Conservation (phyloP, 1,140 invertebrate species). For the Papilio polytes region DNA sequence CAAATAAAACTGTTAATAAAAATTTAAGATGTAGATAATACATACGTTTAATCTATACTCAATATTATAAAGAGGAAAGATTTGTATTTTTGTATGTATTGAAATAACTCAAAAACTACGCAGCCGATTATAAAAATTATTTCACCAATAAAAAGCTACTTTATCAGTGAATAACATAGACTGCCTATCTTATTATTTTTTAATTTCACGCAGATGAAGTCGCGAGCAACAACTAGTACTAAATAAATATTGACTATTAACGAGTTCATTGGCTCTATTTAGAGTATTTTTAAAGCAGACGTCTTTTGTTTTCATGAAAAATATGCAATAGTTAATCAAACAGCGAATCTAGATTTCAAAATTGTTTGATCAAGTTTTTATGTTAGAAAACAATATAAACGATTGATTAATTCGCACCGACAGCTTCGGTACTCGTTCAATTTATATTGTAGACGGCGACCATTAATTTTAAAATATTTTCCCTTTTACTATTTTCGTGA, state of each 20-base stretch:
- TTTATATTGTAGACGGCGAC: slow-evolving; percentile 1
- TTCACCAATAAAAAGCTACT: too few species aligned
- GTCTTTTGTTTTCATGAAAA: background rate
- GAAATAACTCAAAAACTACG: too few species aligned
- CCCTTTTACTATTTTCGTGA: background rate
- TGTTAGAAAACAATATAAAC: background rate
- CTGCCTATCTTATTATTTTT: too few species aligned
- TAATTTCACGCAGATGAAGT: too few species aligned
- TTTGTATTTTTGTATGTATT: too few species aligned
- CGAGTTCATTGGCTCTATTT: background rate
- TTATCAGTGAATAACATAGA: too few species aligned
- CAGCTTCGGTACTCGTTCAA: background rate
- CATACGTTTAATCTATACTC: too few species aligned
- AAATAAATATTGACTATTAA: background rate
- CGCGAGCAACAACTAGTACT: too few species aligned
- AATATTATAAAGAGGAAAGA: too few species aligned
- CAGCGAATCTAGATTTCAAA: background rate
- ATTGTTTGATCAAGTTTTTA: background rate
- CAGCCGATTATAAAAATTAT: too few species aligned
- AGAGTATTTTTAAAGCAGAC: background rate
- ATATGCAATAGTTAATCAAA: background rate
- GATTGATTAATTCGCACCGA: background rate
- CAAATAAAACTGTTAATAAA: too few species aligned
- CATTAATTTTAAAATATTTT: slow-evolving; percentile 7
- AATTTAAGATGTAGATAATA: too few species aligned